These are phyloP conservation scores for Scaptomyza reducta DNA, from an alignment of 2,888 invertebrate species.

Conservation along the genomic window DNA sequence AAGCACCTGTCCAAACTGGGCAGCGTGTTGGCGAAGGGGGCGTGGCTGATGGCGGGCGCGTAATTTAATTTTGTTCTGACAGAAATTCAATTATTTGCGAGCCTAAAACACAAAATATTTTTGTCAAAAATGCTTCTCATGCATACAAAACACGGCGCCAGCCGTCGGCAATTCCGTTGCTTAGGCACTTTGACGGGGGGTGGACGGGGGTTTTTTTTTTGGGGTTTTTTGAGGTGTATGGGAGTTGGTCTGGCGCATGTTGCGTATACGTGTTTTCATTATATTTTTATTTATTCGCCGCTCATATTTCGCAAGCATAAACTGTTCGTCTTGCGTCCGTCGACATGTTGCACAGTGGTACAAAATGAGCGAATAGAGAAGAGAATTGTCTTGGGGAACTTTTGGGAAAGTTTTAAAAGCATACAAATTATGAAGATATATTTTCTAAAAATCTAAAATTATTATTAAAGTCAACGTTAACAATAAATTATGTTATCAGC, in stretches of 20 bases:
- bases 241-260: conserved; percentile 35
- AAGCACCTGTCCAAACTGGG: conserved; percentile 5
- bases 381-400: background rate
- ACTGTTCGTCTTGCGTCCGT: conserved; percentile 19
- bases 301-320: conserved; percentile 52
- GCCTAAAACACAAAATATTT: conserved; percentile 45
- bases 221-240: too few relatives aligned
- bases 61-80: conserved; percentile 65
- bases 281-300: conserved; percentile 69
- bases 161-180: conserved; percentile 33
- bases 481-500: too few relatives aligned
- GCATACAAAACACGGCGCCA: conserved; percentile 57
- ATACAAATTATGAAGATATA: too few relatives aligned
- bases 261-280: conserved; percentile 75
- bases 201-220: too few relatives aligned
- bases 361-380: background rate
- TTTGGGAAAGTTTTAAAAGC: too few relatives aligned
- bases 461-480: too few relatives aligned
- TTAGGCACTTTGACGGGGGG: background rate
- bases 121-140: conserved; percentile 62
- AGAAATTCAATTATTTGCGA: conserved; percentile 73
- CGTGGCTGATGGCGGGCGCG: conserved; percentile 22
- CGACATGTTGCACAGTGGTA: conserved; percentile 14
- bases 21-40: background rate
- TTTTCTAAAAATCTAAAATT: too few relatives aligned